Evolutionary conservation across 1,140 invertebrate species (phyloP).

Genomic region (Sweltsa coloradensis): DNA sequence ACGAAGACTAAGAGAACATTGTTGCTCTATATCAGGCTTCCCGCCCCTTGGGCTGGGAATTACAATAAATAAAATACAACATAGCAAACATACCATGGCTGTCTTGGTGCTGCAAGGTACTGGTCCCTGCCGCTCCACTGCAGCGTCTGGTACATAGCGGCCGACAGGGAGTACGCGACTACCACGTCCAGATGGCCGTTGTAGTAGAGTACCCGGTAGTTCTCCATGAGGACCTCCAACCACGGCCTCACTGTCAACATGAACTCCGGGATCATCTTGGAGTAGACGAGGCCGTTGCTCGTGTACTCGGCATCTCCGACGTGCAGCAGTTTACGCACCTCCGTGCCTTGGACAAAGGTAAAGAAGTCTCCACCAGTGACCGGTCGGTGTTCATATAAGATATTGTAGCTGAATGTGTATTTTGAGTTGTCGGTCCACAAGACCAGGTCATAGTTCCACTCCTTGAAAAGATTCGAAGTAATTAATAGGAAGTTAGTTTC

Average conservation of each 20-base stretch:
- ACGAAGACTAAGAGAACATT: too few relatives aligned
- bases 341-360: constrained; percentile 42
- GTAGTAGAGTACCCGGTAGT: constrained; percentile 61
- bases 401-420: constrained; percentile 62
- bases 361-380: constrained; percentile 23
- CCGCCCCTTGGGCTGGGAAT: too few relatives aligned
- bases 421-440: background rate
- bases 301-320: constrained; percentile 60
- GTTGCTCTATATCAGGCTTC: too few relatives aligned
- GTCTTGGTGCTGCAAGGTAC: background rate
- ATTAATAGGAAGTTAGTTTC: too few relatives aligned
- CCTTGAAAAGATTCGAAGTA: too few relatives aligned
- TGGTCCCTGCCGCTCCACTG: constrained; percentile 3
- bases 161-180: constrained; percentile 14
- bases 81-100: background rate
- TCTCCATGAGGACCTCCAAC: constrained; percentile 50
- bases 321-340: constrained; percentile 58
- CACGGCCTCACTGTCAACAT: constrained; percentile 69
- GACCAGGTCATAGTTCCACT: too few relatives aligned
- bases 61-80: too few relatives aligned
- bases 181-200: constrained; percentile 44
- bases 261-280: constrained; percentile 53
- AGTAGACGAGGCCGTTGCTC: constrained; percentile 42
- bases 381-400: constrained; percentile 40
- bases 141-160: constrained; percentile 3